A percentile compares a stretch with the other conserved stretches of the same genome.
Evolutionary conservation across 2,797 vertebrate species (phyloP).

Genomic region (Enteromius anoplus): DNA sequence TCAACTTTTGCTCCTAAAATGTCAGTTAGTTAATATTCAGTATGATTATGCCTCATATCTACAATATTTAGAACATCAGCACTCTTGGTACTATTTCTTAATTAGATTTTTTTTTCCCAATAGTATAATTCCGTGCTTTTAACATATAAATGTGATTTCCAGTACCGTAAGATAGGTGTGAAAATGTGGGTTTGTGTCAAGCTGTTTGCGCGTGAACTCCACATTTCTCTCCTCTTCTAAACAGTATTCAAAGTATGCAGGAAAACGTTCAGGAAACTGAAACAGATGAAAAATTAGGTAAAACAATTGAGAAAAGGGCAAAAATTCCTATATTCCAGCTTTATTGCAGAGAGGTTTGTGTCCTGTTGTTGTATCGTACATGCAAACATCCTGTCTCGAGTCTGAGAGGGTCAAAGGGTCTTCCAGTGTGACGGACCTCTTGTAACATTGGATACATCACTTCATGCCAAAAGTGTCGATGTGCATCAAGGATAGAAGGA

Average conservation of each 20-base stretch:
- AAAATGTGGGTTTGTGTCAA: conserved; percentile 79
- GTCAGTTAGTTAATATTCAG: background rate
- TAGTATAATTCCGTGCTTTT: background rate
- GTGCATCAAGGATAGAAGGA: conserved; percentile 75
- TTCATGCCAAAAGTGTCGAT: conserved; percentile 83
- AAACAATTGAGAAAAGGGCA: background rate
- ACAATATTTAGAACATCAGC: background rate
- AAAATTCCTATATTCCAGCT: background rate
- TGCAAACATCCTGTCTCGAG: conserved; percentile 80
- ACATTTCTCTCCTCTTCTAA: conserved; percentile 78
- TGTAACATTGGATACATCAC: conserved; percentile 79
- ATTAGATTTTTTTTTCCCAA: background rate
- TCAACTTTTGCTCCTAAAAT: background rate
- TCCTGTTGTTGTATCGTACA: conserved; percentile 64
- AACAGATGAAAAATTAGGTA: background rate
- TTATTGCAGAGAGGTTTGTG: background rate
- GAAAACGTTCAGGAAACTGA: conserved; percentile 81
- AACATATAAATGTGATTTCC: background rate
- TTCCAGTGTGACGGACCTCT: conserved; percentile 72
- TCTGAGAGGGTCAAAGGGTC: conserved; percentile 79
- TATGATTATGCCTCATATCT: background rate
- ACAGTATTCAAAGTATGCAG: conserved; percentile 79
- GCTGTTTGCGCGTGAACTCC: conserved; percentile 76
- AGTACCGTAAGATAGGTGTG: conserved; percentile 75
- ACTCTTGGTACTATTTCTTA: background rate